Conservation (phyloP, 2,113 vertebrate species). For the Amblyornis subalaris region DNA sequence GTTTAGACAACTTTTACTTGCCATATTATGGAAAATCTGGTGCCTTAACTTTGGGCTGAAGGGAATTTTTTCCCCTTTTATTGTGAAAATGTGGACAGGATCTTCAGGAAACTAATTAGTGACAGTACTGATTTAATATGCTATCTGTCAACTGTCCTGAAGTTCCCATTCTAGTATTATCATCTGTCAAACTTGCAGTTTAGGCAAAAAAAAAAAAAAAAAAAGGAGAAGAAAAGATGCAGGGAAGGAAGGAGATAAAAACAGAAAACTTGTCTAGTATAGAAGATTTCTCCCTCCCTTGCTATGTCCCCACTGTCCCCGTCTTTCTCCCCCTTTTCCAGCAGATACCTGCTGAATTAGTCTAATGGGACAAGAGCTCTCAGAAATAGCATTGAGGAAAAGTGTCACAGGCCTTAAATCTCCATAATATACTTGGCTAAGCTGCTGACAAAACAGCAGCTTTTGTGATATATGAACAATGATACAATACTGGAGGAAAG, state of each 20-base stretch:
- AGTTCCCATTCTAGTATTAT: not conserved
- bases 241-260: not conserved
- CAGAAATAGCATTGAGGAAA: not conserved
- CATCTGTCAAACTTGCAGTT: not conserved
- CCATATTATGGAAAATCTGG: not conserved
- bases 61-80: not conserved
- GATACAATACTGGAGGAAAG: not conserved
- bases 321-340: rapidly evolving
- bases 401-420: not conserved
- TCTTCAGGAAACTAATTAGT: not conserved
- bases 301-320: not conserved
- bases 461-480: not conserved
- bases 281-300: not conserved
- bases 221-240: not conserved
- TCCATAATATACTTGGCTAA: not conserved
- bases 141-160: not conserved
- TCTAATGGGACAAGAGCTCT: not conserved
- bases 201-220: not conserved
- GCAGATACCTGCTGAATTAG: not conserved
- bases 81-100: not conserved
- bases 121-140: not conserved
- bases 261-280: not conserved
- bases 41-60: not conserved
- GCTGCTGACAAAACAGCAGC: not conserved
- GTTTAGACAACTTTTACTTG: not conserved